Evolutionary conservation across 92 coral and sea anemone genomes (phyloP).

Genomic region (Bergia puertoricense): DNA sequence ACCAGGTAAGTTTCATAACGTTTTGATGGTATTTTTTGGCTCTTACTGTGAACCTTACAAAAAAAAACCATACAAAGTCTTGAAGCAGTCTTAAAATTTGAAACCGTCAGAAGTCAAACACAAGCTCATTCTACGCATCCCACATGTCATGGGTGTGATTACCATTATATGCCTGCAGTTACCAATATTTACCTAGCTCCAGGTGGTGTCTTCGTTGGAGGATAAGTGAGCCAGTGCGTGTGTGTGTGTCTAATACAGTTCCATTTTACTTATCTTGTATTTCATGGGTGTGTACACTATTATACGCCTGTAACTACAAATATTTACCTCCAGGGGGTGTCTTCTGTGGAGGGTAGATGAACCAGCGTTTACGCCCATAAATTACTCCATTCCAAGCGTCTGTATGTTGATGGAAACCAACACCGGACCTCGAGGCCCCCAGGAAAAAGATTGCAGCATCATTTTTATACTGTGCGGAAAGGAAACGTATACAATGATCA

Average conservation of each 20-base stretch:
- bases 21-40: too few relatives aligned
- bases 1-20: too few relatives aligned
- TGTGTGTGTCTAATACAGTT: neutral
- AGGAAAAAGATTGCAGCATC: constrained; percentile 52
- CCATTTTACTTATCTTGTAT: neutral
- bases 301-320: neutral
- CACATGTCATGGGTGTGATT: too few relatives aligned
- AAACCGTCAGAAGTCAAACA: too few relatives aligned
- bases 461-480: neutral
- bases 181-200: neutral
- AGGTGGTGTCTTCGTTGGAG: neutral
- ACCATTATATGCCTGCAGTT: too few relatives aligned
- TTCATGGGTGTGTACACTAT: too few relatives aligned
- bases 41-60: too few relatives aligned
- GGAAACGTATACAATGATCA: neutral
- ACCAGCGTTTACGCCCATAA: constrained; percentile 72
- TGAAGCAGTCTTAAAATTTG: too few relatives aligned
- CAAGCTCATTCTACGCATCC: too few relatives aligned
- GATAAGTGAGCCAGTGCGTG: neutral
- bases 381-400: constrained; percentile 79
- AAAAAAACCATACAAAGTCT: too few relatives aligned
- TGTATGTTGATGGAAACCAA: constrained; percentile 69
- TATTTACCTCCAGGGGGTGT: constrained; percentile 69
- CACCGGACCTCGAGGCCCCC: constrained; percentile 72
- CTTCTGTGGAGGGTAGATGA: constrained; percentile 58